Base-by-base conservation (phyloP, 2,797 vertebrate genomes). In the Emydoidea blandingii region DNA sequence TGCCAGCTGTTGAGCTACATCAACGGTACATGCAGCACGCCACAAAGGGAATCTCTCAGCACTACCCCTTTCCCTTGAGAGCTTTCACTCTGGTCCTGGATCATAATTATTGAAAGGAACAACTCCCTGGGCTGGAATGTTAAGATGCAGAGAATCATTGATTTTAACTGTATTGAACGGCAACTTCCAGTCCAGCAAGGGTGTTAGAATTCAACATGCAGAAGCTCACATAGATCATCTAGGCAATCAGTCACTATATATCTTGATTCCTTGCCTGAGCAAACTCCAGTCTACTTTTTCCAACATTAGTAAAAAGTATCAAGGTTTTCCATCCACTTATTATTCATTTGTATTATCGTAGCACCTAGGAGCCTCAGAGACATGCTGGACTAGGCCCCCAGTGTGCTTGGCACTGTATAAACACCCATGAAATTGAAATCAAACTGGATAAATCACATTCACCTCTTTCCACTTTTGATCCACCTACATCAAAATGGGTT, bases 21-120 rank as follows among this genome's bases (percentile, higher is more conserved):
- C 54, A 27, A 47, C 31, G 8, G 41, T 85, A 82, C 29, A 54
- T 80, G 27, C 41, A 91, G 83, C 86, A 91, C 44, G 80, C n/a
- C 85, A 23, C 78, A 88, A 49, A 34, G 76, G 92, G 47, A 31
- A 89, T 83, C 54, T 91, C 49, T 78, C 88, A 27, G 83, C 76
- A 1, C 31, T 10, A 65, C 9, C 78, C 52, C 16, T 54, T 79
- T 62, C 90, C 85, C 68, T 49, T 83, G 53, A 94, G 91, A 89
- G 47, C 11, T 86, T 74, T 92, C 57, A 90, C 87, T 1, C 0
- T 82, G 85, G 27, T 97, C 19, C 54, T 87, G 86, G 83, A 86
- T 8, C 8, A 94, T 90, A 94, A 83, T 95, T 96, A 94, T 41
- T 34, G 52, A 78, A 96, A 93, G 86, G 47, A 93, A 91, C 6